Conservation (phyloP, 2,888 invertebrate genomes). For the Xiphydria camelus region DNA sequence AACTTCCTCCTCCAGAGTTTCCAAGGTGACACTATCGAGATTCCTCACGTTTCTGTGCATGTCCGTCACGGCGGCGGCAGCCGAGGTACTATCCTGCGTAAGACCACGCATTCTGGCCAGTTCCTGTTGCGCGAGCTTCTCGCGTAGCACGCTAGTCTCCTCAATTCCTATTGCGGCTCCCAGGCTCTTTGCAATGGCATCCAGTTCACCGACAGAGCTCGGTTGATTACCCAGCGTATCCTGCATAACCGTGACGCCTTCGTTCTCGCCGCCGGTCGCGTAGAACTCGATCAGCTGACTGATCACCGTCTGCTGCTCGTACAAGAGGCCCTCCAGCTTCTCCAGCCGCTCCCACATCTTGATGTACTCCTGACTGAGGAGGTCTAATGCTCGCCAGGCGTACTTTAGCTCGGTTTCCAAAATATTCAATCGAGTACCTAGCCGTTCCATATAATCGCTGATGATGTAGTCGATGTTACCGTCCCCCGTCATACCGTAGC, state of each 20-base stretch:
- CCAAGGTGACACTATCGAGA: slow-evolving; percentile 49
- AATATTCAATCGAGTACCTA: slow-evolving; percentile 83
- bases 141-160: slow-evolving; percentile 46
- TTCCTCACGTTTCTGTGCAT: slow-evolving; percentile 49
- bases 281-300: slow-evolving; percentile 83
- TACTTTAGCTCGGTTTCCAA: slow-evolving; percentile 89
- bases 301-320: slow-evolving; percentile 90
- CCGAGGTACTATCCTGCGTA: slow-evolving; percentile 39
- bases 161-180: slow-evolving; percentile 49
- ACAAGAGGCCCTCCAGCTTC: slow-evolving; percentile 81
- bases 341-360: slow-evolving; percentile 93
- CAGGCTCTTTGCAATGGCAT: slow-evolving; percentile 51
- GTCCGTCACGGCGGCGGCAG: slow-evolving; percentile 42
- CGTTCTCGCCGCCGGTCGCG: slow-evolving; percentile 60
- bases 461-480: slow-evolving; percentile 71
- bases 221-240: slow-evolving; percentile 40
- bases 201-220: slow-evolving; percentile 47
- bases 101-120: slow-evolving; percentile 47
- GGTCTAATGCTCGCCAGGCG: slow-evolving; percentile 89
- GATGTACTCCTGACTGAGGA: slow-evolving; percentile 88
- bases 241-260: slow-evolving; percentile 35
- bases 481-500: slow-evolving; percentile 35
- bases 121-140: slow-evolving; percentile 51
- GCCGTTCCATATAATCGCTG: slow-evolving; percentile 88
- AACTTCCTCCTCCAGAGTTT: slow-evolving; percentile 61